Conservation (phyloP, 2,888 invertebrate genomes). For the Homarus gammarus region DNA sequence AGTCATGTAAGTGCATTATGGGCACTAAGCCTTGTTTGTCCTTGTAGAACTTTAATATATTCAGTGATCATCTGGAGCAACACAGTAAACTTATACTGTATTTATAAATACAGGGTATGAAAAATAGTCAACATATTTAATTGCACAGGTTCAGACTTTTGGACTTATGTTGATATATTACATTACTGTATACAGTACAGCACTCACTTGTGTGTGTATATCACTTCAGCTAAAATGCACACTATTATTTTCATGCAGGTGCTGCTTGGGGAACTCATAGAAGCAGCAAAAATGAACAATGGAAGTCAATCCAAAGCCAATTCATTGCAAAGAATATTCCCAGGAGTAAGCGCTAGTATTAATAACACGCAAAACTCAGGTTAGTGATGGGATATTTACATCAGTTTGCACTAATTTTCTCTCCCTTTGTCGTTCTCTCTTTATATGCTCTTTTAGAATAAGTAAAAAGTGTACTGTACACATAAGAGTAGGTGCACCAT, state of each 20-base stretch:
- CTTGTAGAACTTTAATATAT: background rate
- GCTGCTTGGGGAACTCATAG: constrained; percentile 8
- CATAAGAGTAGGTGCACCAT: background rate
- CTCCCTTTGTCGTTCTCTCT: background rate
- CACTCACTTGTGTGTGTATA: background rate
- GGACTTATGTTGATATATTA: no score
- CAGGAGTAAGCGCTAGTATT: background rate
- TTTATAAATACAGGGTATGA: no score
- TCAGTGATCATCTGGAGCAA: no score
- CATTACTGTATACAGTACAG: no score
- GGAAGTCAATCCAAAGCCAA: background rate
- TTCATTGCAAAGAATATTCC: background rate
- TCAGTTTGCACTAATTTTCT: no score
- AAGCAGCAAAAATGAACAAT: constrained; percentile 6
- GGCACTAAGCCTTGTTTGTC: background rate
- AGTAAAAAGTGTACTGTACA: no score
- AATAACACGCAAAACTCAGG: constrained; percentile 4
- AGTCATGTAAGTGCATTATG: constrained; percentile 32
- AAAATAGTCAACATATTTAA: no score
- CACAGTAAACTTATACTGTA: no score
- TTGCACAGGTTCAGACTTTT: no score
- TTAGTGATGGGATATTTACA: background rate
- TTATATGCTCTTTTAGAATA: background rate
- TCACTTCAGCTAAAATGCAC: background rate
- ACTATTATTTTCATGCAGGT: background rate